Percentiles rank a stretch among this genome's conserved stretches.
These are phyloP conservation scores for Malthinus seriepunctatus DNA, from an alignment of 2,888 invertebrate genomes.

Conservation along the genomic window DNA sequence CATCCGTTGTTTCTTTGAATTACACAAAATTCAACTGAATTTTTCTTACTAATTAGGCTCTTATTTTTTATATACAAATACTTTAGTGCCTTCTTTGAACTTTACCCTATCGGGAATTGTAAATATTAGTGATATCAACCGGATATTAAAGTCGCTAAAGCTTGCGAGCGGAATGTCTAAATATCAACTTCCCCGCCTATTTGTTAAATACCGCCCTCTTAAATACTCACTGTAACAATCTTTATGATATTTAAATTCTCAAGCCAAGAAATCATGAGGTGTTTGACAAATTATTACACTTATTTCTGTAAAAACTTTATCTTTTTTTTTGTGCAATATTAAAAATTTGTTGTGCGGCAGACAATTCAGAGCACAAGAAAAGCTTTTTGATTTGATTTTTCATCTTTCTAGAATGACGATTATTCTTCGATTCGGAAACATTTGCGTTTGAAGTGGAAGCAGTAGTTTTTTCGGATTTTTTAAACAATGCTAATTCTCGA, in stretches of 20 bases:
- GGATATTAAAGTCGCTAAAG: too few relatives aligned
- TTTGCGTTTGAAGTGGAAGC: conserved; percentile 11
- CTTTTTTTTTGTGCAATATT: conserved; percentile 23
- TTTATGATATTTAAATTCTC: conserved; percentile 39
- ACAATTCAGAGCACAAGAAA: conserved; percentile 34
- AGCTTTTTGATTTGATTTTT: conserved; percentile 30
- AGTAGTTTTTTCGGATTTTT: conserved; percentile 13
- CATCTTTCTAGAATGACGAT: conserved; percentile 28
- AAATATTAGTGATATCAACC: too few relatives aligned
- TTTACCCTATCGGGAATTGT: too few relatives aligned
- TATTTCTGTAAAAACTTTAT: conserved; percentile 32
- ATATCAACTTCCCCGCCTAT: too few relatives aligned
- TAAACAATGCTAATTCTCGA: conserved; percentile 27
- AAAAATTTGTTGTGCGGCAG: conserved; percentile 33
- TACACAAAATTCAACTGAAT: too few relatives aligned
- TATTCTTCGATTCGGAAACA: conserved; percentile 12
- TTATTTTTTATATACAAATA: too few relatives aligned
- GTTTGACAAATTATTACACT: conserved; percentile 37
- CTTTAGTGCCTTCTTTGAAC: too few relatives aligned
- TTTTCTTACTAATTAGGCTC: too few relatives aligned
- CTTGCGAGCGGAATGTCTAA: too few relatives aligned
- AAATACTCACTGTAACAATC: conserved; percentile 36
- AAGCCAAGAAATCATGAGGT: conserved; percentile 38
- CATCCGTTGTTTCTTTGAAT: too few relatives aligned
- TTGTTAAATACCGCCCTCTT: too few relatives aligned